A percentile compares a stretch with the other conserved stretches of the same genome.
Evolutionary conservation across 1,140 invertebrate genomes (phyloP).

Genomic region (Arctopsyche grandis): DNA sequence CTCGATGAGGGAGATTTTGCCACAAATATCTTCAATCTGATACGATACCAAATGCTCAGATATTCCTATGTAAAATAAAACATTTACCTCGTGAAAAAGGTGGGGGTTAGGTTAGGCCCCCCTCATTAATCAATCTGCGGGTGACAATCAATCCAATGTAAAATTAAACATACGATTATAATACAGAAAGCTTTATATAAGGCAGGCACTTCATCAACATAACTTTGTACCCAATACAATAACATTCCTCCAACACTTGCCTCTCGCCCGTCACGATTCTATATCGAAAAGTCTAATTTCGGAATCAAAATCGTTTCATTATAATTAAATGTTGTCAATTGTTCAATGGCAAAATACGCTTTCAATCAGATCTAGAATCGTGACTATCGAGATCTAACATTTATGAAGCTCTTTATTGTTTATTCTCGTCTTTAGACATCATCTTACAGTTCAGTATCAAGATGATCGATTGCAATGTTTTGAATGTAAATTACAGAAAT

Average conservation of each 20-base stretch:
- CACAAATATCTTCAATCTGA: conserved; percentile 49
- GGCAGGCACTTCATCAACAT: conserved; percentile 43
- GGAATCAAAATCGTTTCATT: too few relatives aligned
- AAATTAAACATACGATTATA: conserved; percentile 38
- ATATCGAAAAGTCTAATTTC: too few relatives aligned
- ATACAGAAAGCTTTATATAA: conserved; percentile 37
- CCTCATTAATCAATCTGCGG: conserved; percentile 37
- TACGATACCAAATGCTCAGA: conserved; percentile 51
- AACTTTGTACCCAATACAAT: conserved; percentile 29
- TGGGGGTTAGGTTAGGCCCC: conserved; percentile 41
- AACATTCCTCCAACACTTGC: conserved; percentile 37
- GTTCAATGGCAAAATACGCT: too few relatives aligned
- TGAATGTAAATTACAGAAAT: too few relatives aligned
- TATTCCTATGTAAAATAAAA: conserved; percentile 51
- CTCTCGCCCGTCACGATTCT: not conserved
- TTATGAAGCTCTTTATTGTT: conserved; percentile 21
- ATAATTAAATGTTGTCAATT: too few relatives aligned
- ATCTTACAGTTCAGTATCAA: conserved; percentile 4
- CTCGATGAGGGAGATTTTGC: conserved; percentile 55
- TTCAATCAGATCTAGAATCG: conserved; percentile 16
- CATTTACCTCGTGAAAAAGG: conserved; percentile 53
- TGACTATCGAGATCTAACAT: conserved; percentile 20
- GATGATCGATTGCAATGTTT: conserved; percentile 1
- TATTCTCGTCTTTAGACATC: conserved; percentile 16
- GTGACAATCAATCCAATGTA: conserved; percentile 42